These are phyloP conservation scores for Caranx ignobilis DNA, from an alignment of 2,113 vertebrate genomes.

Conservation along the genomic window DNA sequence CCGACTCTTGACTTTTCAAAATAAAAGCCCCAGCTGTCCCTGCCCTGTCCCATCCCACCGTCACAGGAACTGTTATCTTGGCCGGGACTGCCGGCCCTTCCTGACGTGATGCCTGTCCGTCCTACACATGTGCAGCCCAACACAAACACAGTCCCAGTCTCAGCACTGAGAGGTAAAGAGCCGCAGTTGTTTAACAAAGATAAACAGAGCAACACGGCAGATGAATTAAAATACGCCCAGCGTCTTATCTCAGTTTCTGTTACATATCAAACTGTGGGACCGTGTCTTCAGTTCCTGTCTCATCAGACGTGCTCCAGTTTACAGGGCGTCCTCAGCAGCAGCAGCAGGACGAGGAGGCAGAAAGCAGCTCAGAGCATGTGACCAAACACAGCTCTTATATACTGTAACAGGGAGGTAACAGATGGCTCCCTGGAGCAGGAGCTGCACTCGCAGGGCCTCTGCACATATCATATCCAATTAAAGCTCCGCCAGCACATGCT, in stretches of 20 bases:
- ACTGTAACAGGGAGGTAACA: constrained; percentile 66
- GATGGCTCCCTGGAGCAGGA: constrained; percentile 77
- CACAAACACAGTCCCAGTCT: background rate
- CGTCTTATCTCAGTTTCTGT: background rate
- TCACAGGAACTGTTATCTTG: constrained; percentile 14
- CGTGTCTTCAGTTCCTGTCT: background rate
- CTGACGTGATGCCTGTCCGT: constrained; percentile 28
- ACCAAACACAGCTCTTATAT: constrained; percentile 43
- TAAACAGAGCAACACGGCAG: background rate
- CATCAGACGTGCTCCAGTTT: constrained; percentile 2
- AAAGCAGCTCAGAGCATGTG: background rate
- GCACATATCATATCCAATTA: constrained; percentile 85
- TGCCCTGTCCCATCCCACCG: constrained; percentile 19
- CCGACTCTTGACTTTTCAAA: background rate
- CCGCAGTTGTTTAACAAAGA: background rate
- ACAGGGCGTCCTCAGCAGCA: background rate
- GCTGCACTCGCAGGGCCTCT: constrained; percentile 59
- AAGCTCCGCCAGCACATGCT: constrained; percentile 78
- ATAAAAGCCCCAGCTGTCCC: background rate
- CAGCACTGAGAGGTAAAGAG: background rate
- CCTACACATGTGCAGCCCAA: background rate
- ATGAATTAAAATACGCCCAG: background rate
- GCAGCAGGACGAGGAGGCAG: background rate
- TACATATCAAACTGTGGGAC: background rate
- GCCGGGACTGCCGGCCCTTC: background rate